phyloP scores from a whole-genome alignment of 1,140 invertebrate genomes.

The Parapsyche elsis region DNA sequence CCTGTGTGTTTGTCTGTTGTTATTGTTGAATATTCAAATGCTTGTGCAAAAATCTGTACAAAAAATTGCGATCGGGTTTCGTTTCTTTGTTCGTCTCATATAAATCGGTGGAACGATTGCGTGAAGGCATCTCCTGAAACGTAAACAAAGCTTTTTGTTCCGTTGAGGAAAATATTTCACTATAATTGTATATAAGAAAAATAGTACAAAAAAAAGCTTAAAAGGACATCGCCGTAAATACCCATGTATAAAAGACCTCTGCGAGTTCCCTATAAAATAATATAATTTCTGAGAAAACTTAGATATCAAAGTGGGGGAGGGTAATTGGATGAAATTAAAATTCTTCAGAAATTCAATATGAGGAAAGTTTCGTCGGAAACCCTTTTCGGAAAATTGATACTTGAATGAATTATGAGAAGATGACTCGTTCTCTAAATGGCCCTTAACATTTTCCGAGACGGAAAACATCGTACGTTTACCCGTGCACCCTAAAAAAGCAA shows the following conservation, averaged over 20 bases:
- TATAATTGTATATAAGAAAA: not conserved
- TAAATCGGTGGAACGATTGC: constrained; percentile 19
- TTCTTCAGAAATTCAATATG: constrained; percentile 14
- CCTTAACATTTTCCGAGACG: not conserved
- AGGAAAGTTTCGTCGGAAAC: constrained; percentile 8
- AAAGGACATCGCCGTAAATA: not conserved
- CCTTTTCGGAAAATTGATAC: constrained; percentile 4
- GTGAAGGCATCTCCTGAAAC: constrained; percentile 19
- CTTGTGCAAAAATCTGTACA: not conserved
- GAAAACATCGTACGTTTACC: not conserved
- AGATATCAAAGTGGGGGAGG: not conserved
- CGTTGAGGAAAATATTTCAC: not conserved
- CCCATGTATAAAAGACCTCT: not conserved
- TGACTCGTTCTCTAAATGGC: not conserved
- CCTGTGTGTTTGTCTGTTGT: not conserved
- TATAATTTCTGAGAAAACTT: not conserved
- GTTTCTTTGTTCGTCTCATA: not conserved
- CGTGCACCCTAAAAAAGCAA: too few relatives aligned
- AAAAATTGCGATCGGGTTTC: not conserved
- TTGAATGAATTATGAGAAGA: constrained; percentile 2
- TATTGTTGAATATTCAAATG: constrained; percentile 9
- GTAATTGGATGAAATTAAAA: not conserved
- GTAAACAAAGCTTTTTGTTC: constrained; percentile 26
- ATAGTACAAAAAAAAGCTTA: constrained; percentile 6
- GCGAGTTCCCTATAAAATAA: not conserved